Evolutionary conservation across 2,888 invertebrate genomes (phyloP), one percentile per base, ranked within the genome.

Genomic region (Cosmia pyralina): DNA sequence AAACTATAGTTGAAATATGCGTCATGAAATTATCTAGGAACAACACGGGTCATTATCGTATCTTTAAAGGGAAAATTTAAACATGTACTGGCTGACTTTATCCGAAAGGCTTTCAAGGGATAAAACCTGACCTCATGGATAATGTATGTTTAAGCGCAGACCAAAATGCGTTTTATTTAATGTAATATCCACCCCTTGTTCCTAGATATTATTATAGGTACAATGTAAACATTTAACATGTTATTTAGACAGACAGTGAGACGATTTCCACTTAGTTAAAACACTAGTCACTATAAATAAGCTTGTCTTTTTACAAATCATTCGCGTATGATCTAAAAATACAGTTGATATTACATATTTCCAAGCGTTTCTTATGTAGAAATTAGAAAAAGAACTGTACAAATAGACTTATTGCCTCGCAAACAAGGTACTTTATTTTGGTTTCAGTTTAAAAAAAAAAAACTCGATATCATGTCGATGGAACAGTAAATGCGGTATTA

Each of bases 291-390:
- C 86, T 90, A 91, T 89, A 88, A 90, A 89, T 88, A 90, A 90
- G 84, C 85, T 86, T 88, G 89, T 91, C 89, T 93, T 92, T 93
- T 90, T 87, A 90, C 87, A 89, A 86, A 88, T 81, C 81, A 89
- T 89, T 88, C 88, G 89, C 83, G 78, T 86, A 86, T 69, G 71
- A 72, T 88, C 85, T 86, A 83, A 84, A 88, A 88, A 89, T 90
- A 91, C 90, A 87, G 83, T 90, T 90, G 87, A 90, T 80, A 87
- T 87, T 87, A 90, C 89, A 89, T 87, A 87, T 88, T 88, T 67
- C 66, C 28, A 86, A 86, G 86, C 85, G 63, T 85, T 86, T 77
- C 85, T 88, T 88, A 88, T 52, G 69, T 87, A 86, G 85, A 83
- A 88, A 88, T 87, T 85, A 86, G 86, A 86, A 84, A 77, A 84